Evolutionary conservation across 1,140 invertebrate species (phyloP).

Genomic region (Melipona quadrifasciata): DNA sequence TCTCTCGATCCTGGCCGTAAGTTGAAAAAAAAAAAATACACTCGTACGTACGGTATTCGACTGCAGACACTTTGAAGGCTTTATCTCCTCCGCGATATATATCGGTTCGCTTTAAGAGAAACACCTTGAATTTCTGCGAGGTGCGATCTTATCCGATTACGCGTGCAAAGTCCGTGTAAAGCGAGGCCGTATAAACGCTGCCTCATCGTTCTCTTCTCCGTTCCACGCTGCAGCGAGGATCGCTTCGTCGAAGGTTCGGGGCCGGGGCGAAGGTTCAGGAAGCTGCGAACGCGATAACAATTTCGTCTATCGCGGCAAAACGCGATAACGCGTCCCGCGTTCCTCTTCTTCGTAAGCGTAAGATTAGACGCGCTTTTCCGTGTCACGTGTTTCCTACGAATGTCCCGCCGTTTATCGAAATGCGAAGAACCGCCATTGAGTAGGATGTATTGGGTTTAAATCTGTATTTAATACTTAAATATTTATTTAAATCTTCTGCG

Average conservation of each 20-base stretch:
- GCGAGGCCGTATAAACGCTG: constrained; percentile 45
- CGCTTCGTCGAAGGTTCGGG: constrained; percentile 28
- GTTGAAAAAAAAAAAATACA: not conserved
- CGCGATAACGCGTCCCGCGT: constrained; percentile 54
- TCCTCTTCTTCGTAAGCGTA: constrained; percentile 39
- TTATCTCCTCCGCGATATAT: not conserved
- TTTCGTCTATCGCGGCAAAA: constrained; percentile 56
- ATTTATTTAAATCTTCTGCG: too few relatives aligned
- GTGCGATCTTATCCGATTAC: constrained; percentile 49
- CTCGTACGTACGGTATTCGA: too few relatives aligned
- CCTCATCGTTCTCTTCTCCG: constrained; percentile 20
- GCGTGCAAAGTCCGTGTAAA: constrained; percentile 51
- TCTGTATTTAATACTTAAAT: too few relatives aligned
- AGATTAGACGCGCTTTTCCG: constrained; percentile 53
- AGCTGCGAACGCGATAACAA: constrained; percentile 55
- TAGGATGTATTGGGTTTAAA: too few relatives aligned
- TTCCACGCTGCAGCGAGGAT: constrained; percentile 32
- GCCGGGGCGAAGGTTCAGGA: constrained; percentile 39
- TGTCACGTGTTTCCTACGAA: constrained; percentile 24
- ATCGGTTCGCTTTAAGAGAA: constrained; percentile 26
- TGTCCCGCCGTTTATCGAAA: not conserved
- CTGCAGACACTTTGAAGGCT: not conserved
- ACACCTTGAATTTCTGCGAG: constrained; percentile 50
- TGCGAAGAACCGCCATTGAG: not conserved
- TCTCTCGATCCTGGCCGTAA: not conserved